Conservation (phyloP, 2,797 vertebrate genomes). For the Oreonectes daqikongensis region DNA sequence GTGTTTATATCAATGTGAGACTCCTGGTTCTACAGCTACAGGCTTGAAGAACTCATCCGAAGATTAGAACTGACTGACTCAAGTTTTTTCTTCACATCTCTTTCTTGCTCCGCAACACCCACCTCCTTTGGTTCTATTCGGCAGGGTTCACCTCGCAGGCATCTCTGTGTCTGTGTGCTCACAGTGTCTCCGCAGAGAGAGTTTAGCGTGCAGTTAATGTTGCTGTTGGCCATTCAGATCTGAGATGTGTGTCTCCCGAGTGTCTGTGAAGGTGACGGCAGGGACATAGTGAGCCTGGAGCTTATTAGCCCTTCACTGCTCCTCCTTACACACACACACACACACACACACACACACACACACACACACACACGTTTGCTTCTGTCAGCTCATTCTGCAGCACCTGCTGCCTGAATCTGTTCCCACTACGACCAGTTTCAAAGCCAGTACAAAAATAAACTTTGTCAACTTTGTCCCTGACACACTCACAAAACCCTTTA, state of each 20-base stretch:
- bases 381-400: slow-evolving; percentile 14
- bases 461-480: slow-evolving; percentile 16
- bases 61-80: slow-evolving; percentile 7
- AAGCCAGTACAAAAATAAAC: slow-evolving; percentile 47
- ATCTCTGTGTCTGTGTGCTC: slow-evolving; percentile 44
- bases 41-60: not conserved
- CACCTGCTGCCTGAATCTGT: slow-evolving; percentile 3
- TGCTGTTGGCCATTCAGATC: slow-evolving; percentile 29
- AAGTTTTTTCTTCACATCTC: not conserved
- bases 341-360: not conserved
- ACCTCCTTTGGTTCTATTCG: not conserved
- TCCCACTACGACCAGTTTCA: slow-evolving; percentile 1
- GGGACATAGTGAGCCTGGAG: slow-evolving; percentile 36
- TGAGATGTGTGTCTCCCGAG: slow-evolving; percentile 1
- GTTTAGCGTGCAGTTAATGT: not conserved
- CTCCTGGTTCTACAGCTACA: not conserved
- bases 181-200: slow-evolving; percentile 2
- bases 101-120: not conserved
- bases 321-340: slow-evolving; percentile 7
- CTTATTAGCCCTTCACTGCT: not conserved
- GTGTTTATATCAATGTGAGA: not conserved
- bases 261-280: slow-evolving; percentile 52
- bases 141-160: slow-evolving; percentile 24
- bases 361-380: not conserved
- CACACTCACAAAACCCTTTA: not conserved